Percentiles rank a stretch among this genome's conserved stretches.
These are phyloP conservation scores for Cairina moschata DNA, from an alignment of 2,113 vertebrate genomes.

Conservation along the genomic window DNA sequence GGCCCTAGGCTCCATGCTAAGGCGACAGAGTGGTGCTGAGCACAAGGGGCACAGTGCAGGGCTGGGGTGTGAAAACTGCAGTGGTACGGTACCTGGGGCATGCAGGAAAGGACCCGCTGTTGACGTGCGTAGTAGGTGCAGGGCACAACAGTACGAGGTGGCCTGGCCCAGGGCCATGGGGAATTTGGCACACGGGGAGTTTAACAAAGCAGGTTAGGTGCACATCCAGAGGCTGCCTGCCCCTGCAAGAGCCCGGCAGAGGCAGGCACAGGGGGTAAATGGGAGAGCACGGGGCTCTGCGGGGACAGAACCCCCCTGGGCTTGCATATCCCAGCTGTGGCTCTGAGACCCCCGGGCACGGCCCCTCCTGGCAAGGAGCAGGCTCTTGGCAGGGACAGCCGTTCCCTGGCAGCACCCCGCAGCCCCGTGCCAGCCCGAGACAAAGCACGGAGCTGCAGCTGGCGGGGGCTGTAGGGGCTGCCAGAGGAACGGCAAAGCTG, in stretches of 20 bases:
- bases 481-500: background rate
- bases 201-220: background rate
- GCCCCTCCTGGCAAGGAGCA: constrained; percentile 13
- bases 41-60: background rate
- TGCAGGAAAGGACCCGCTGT: too few relatives aligned
- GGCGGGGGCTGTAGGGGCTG: constrained; percentile 27
- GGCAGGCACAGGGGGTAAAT: rapidly evolving
- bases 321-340: background rate
- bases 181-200: too few relatives aligned
- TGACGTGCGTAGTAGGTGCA: rapidly evolving
- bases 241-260: rapidly evolving
- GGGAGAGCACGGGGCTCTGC: rapidly evolving
- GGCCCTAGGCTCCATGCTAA: rapidly evolving
- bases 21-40: background rate
- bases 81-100: background rate
- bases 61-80: too few relatives aligned
- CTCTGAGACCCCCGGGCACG: background rate
- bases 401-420: constrained; percentile 40
- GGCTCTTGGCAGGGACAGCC: background rate
- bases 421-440: constrained; percentile 13
- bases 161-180: rapidly evolving
- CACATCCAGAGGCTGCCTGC: background rate
- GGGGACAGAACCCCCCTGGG: background rate
- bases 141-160: background rate
- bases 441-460: constrained; percentile 44